phyloP scores from a whole-genome alignment of 2,888 invertebrate genomes.

The Epicampocera succincta region DNA sequence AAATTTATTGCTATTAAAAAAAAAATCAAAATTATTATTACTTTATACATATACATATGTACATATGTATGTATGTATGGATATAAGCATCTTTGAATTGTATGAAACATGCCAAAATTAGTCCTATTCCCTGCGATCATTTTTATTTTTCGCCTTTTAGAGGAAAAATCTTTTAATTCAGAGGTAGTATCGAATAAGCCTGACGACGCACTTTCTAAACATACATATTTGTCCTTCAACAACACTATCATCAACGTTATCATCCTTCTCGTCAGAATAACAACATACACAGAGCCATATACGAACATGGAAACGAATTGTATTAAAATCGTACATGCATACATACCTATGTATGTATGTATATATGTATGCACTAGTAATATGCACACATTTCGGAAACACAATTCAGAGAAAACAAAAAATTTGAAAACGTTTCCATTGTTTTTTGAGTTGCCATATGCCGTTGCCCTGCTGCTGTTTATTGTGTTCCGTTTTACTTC shows the following conservation, averaged over 20 bases:
- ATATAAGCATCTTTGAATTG: neutral
- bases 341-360: too few species aligned
- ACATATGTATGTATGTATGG: neutral
- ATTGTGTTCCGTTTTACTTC: constrained; percentile 53
- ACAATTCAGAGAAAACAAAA: constrained; percentile 62
- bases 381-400: constrained; percentile 42
- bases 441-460: constrained; percentile 67
- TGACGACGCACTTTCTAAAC: constrained; percentile 63
- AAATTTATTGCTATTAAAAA: constrained; percentile 8
- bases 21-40: constrained; percentile 6
- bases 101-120: too few species aligned
- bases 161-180: constrained; percentile 42
- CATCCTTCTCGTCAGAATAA: constrained; percentile 34
- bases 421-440: constrained; percentile 64
- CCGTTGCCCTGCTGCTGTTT: constrained; percentile 63
- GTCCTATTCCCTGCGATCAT: too few species aligned
- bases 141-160: neutral
- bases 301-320: constrained; percentile 31
- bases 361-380: constrained; percentile 1
- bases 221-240: constrained; percentile 44
- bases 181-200: constrained; percentile 35
- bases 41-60: neutral
- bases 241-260: constrained; percentile 22
- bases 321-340: too few species aligned
- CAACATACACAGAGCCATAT: neutral